Conservation (phyloP, 1,140 invertebrate genomes). For the Drosophila melanogaster region Release_6_plus_ISO1_MT NT_037436.4:3984001-3984500, state of each 20-base stretch:
- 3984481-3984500: constrained; percentile 1
- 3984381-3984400: constrained; percentile 6
- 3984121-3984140: constrained; percentile 52
- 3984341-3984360: constrained; percentile 75
- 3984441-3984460: constrained; percentile 49
- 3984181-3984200: constrained; percentile 12
- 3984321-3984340: constrained; percentile 82
- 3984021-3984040: constrained; percentile 72
- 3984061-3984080: constrained; percentile 46
- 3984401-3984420: constrained; percentile 50
- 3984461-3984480: constrained; percentile 4
- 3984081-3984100: constrained; percentile 58
- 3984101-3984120: constrained; percentile 47
- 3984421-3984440: constrained; percentile 60
- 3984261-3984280: constrained; percentile 69
- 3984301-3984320: constrained; percentile 83
- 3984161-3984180: constrained; percentile 43
- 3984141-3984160: constrained; percentile 47
- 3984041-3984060: constrained; percentile 71
- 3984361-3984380: constrained; percentile 61
- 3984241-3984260: constrained; percentile 54
- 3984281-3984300: constrained; percentile 75
- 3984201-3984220: constrained; percentile 8
- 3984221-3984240: constrained; percentile 12
- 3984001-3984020: constrained; percentile 74